phyloP scores from a whole-genome alignment of 2,888 invertebrate species.

The Cosmia pyralina region DNA sequence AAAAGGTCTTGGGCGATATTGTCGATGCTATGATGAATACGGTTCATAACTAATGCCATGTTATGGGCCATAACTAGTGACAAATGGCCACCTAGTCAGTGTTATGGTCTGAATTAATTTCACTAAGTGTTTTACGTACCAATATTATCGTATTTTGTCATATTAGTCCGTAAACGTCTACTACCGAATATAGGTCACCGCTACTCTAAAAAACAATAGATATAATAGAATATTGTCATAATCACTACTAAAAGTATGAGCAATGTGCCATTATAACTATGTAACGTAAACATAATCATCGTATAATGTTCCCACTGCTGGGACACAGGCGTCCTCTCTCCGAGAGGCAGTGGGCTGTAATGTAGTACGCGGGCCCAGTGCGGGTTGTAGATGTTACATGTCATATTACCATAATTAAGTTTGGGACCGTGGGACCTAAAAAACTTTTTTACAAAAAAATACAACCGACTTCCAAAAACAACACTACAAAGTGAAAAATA shows the following conservation, averaged over 20 bases:
- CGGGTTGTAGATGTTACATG: no score
- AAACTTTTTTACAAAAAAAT: no score
- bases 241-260: neutral
- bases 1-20: conserved; percentile 17
- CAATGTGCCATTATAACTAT: neutral
- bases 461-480: no score
- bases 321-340: no score
- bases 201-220: neutral
- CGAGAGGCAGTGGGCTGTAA: no score
- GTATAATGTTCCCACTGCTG: no score
- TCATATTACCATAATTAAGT: no score
- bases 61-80: conserved; percentile 56
- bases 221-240: neutral
- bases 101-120: conserved; percentile 50
- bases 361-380: no score
- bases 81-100: conserved; percentile 43
- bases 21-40: conserved; percentile 41
- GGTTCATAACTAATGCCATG: conserved; percentile 47
- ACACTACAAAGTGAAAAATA: no score
- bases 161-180: conserved; percentile 9
- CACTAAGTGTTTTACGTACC: conserved; percentile 49
- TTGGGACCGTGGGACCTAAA: no score
- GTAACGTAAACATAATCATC: no score
- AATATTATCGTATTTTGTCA: conserved; percentile 38
- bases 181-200: neutral